Evolutionary conservation across 2,888 invertebrate genomes (phyloP).

Genomic region (Caenorhabditis uteleia): DNA sequence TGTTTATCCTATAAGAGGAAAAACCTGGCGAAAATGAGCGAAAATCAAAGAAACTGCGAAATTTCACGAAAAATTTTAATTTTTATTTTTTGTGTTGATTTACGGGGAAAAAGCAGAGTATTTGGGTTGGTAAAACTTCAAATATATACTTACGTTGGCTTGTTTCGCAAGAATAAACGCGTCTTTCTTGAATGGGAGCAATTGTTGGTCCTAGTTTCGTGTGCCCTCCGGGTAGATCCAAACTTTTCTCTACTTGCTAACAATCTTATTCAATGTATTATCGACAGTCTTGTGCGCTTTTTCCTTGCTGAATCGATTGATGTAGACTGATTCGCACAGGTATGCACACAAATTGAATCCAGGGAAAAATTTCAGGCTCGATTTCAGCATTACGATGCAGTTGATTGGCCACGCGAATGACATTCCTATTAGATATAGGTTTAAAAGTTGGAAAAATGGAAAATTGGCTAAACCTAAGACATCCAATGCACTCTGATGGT

Average conservation of each 20-base stretch:
- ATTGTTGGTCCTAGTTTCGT: constrained; percentile 80
- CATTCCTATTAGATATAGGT: constrained; percentile 51
- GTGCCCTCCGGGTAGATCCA: constrained; percentile 97
- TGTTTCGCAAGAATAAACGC: constrained; percentile 86
- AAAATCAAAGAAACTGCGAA: too few relatives aligned
- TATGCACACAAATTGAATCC: constrained; percentile 65
- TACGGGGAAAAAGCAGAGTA: too few relatives aligned
- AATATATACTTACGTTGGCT: too few relatives aligned
- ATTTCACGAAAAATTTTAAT: too few relatives aligned
- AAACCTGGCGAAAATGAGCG: too few relatives aligned
- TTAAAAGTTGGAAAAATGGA: not conserved
- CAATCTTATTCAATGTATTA: constrained; percentile 43
- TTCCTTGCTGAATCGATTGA: constrained; percentile 54
- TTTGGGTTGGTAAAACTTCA: too few relatives aligned
- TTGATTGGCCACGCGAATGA: constrained; percentile 62
- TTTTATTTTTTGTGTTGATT: too few relatives aligned
- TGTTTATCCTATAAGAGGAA: too few relatives aligned
- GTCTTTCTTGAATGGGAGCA: constrained; percentile 94
- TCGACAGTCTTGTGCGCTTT: constrained; percentile 57
- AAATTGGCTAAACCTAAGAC: too few relatives aligned
- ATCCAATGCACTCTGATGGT: constrained; percentile 68
- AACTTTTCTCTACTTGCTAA: constrained; percentile 75
- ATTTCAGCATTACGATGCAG: constrained; percentile 66
- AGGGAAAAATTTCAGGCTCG: constrained; percentile 64
- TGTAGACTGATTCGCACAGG: constrained; percentile 55